A percentile compares a stretch with the other conserved stretches of the same genome.
Conservation (phyloP, 2,888 invertebrate genomes). For the Anthophora plumipes region DNA sequence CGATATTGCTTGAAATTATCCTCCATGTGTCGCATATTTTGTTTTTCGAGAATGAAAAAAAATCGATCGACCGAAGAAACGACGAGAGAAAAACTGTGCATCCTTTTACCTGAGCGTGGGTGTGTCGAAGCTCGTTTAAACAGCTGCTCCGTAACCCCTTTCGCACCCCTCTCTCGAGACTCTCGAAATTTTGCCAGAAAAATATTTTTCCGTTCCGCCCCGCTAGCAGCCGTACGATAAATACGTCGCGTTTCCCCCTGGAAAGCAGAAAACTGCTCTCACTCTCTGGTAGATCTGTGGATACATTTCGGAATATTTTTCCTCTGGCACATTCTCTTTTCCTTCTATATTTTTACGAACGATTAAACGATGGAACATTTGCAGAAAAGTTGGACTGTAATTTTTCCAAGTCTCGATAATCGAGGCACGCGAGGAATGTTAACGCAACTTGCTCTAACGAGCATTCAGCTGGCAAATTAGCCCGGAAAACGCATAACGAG, state of each 20-base stretch:
- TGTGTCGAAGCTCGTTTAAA: conserved; percentile 73
- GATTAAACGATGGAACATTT: background rate
- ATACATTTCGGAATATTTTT: no score
- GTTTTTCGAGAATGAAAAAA: background rate
- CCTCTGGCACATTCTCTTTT: no score
- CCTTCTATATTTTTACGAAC: no score
- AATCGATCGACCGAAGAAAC: background rate
- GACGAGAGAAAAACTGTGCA: background rate
- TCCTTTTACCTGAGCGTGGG: conserved; percentile 52
- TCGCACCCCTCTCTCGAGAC: conserved; percentile 52
- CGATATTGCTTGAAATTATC: background rate
- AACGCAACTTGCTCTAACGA: conserved; percentile 32
- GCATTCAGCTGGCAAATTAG: conserved; percentile 23
- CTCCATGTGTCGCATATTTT: background rate
- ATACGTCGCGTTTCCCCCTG: conserved; percentile 60
- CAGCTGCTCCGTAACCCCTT: conserved; percentile 78
- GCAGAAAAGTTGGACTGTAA: background rate
- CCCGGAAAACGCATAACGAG: conserved; percentile 31
- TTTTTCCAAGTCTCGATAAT: background rate
- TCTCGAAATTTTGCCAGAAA: conserved; percentile 64
- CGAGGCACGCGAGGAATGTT: conserved; percentile 23
- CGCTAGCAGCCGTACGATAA: conserved; percentile 59
- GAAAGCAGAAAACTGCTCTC: conserved; percentile 1
- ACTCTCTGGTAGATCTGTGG: background rate
- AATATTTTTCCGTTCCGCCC: conserved; percentile 75